phyloP scores from a whole-genome alignment of 2,888 invertebrate species.

The Poecilobothrus nobilitatus region DNA sequence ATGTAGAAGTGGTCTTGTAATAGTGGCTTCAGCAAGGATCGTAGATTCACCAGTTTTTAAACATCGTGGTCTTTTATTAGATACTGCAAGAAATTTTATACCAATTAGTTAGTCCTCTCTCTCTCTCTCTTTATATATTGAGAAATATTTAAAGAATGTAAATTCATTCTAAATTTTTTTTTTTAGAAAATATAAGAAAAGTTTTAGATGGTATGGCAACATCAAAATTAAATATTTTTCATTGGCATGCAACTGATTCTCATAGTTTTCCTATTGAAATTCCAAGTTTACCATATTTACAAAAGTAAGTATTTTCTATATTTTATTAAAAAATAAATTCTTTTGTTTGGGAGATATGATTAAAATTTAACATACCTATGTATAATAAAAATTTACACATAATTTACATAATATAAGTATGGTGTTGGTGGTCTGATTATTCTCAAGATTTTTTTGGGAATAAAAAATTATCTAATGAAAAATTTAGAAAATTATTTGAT shows the following conservation, averaged over 20 bases:
- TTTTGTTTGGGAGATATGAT: no score
- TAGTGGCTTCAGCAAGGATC: conserved; percentile 56
- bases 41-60: conserved; percentile 71
- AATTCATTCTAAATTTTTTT: neutral
- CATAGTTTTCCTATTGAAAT: conserved; percentile 86
- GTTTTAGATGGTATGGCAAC: conserved; percentile 79
- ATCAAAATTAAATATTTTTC: conserved; percentile 84
- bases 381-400: no score
- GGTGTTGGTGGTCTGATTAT: no score
- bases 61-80: conserved; percentile 80
- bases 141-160: neutral
- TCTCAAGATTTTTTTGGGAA: no score
- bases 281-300: conserved; percentile 62
- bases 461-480: no score
- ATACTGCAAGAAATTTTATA: conserved; percentile 82
- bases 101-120: conserved; percentile 49
- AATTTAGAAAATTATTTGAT: neutral
- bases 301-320: conserved; percentile 51
- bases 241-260: conserved; percentile 87
- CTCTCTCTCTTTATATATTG: neutral
- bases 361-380: no score
- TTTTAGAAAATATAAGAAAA: conserved; percentile 49
- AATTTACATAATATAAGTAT: no score
- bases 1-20: conserved; percentile 49
- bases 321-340: no score